These are phyloP conservation scores for Chaetodon trifascialis DNA, from an alignment of 2,113 vertebrate species.

Conservation along the genomic window DNA sequence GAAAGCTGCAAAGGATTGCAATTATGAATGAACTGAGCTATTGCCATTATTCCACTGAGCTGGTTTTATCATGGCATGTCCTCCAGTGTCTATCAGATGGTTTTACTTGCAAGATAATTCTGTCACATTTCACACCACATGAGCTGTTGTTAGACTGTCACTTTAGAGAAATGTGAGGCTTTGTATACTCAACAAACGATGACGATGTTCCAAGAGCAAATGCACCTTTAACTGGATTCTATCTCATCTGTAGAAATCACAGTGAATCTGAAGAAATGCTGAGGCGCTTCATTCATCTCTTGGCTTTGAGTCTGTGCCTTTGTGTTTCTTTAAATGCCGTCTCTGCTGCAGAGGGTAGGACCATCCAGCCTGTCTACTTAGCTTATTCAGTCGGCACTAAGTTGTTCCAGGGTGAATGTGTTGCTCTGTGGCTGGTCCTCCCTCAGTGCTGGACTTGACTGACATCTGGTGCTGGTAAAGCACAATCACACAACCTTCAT, in stretches of 20 bases:
- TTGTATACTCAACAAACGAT: background rate
- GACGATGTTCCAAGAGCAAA: background rate
- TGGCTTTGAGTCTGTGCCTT: background rate
- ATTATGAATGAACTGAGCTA: background rate
- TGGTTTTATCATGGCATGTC: background rate
- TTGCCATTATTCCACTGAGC: background rate
- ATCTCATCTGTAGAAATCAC: background rate
- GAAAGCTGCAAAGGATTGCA: background rate
- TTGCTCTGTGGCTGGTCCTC: background rate
- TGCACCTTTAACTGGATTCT: background rate
- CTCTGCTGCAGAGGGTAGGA: conserved; percentile 5
- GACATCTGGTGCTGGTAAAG: background rate
- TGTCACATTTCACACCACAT: background rate
- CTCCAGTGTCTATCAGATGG: background rate
- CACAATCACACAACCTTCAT: background rate
- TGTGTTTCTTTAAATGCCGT: conserved; percentile 8
- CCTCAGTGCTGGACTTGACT: background rate
- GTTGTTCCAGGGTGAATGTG: conserved; percentile 13
- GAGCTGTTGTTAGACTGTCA: background rate
- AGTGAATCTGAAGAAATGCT: background rate
- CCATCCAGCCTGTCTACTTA: background rate
- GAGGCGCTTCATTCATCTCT: background rate
- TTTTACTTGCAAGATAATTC: background rate
- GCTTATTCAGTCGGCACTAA: conserved; percentile 38
- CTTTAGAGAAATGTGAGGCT: background rate